These are phyloP conservation scores for Lasioglossum baleicum DNA, from an alignment of 1,140 invertebrate genomes.

Conservation along the genomic window DNA sequence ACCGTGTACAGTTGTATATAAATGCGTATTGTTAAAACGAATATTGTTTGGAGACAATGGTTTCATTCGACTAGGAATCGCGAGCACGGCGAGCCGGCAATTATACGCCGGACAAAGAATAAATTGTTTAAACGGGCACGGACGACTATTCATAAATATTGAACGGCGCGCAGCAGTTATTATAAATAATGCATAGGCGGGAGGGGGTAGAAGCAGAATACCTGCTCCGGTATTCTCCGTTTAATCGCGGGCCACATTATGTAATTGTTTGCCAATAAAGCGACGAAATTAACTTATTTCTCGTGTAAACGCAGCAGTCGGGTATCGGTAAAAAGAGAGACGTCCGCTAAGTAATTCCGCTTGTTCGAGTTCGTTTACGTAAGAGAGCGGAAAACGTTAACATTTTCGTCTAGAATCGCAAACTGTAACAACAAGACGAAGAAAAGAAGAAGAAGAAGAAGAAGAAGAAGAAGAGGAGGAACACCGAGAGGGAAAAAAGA, in stretches of 20 bases:
- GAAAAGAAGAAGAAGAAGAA: not conserved
- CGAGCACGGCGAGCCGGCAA: not conserved
- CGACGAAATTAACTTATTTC: conserved; percentile 11
- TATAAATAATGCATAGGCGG: conserved; percentile 3
- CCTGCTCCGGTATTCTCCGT: not conserved
- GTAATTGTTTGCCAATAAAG: conserved; percentile 17
- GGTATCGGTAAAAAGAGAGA: not conserved
- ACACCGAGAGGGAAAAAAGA: not conserved
- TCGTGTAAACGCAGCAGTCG: not conserved
- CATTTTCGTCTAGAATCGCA: not conserved
- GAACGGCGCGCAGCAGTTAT: not conserved
- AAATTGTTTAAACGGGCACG: not conserved
- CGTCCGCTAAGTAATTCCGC: not conserved
- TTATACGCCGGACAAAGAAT: not conserved
- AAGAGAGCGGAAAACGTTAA: conserved; percentile 13
- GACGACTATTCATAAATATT: conserved; percentile 15
- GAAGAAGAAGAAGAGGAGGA: not conserved
- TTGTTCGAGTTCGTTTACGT: not conserved
- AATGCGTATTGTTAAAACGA: too few relatives aligned
- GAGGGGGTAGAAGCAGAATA: too few relatives aligned
- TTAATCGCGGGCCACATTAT: conserved; percentile 16
- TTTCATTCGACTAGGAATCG: not conserved
- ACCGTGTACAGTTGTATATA: too few relatives aligned
- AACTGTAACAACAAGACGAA: too few relatives aligned
- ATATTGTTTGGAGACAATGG: too few relatives aligned